These are phyloP conservation scores for Catharus fuscescens DNA, from an alignment of 2,113 vertebrate species.

Conservation along the genomic window DNA sequence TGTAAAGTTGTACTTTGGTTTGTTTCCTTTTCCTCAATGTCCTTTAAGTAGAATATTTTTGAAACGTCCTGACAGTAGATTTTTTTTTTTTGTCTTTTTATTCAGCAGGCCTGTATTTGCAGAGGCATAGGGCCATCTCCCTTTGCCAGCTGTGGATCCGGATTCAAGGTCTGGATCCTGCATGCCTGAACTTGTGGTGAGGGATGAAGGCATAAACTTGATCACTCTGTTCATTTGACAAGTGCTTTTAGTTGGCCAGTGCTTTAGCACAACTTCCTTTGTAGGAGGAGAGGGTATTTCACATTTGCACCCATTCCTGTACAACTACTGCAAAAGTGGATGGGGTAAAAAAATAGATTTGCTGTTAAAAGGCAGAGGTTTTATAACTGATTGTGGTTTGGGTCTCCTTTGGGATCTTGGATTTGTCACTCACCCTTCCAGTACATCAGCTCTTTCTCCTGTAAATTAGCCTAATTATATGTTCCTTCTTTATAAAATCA, in stretches of 20 bases:
- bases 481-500: slow-evolving; percentile 30
- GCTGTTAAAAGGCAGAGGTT: not conserved
- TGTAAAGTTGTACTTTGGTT: not conserved
- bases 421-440: slow-evolving; percentile 20
- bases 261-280: not conserved
- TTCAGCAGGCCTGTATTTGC: not conserved
- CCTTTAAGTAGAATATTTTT: not conserved
- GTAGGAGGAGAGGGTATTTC: not conserved
- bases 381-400: not conserved
- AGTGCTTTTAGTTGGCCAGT: not conserved
- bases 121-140: not conserved
- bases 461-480: slow-evolving; percentile 37
- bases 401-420: not conserved
- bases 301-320: not conserved
- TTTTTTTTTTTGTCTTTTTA: not conserved
- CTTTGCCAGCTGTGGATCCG: not conserved
- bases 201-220: not conserved
- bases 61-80: not conserved
- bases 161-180: fast-evolving
- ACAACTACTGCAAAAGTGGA: not conserved
- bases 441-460: not conserved
- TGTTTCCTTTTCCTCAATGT: not conserved
- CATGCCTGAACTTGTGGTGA: not conserved
- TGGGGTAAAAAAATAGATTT: fast-evolving
- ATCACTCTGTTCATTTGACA: not conserved